Conservation (phyloP, 2,113 vertebrate species). For the Paramisgurnus dabryanus region DNA sequence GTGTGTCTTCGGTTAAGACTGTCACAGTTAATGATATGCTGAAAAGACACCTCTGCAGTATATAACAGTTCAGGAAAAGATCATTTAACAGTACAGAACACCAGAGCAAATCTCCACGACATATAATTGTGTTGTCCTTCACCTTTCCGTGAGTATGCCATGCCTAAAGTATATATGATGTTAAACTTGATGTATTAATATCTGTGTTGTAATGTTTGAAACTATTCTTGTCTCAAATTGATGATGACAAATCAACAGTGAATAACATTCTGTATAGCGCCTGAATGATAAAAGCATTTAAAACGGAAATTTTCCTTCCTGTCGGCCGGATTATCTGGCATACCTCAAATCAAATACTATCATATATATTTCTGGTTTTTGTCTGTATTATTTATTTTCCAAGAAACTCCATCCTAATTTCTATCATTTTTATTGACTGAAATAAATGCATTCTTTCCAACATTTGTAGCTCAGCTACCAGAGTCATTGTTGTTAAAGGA, state of each 20-base stretch:
- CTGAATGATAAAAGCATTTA: neutral
- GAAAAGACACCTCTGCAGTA: neutral
- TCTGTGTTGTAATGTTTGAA: neutral
- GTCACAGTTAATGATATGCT: neutral
- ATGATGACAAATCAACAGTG: neutral
- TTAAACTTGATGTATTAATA: neutral
- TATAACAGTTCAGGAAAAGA: neutral
- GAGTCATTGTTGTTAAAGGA: too few species aligned
- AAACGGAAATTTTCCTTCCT: slow-evolving; percentile 49
- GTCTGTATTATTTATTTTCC: slow-evolving; percentile 58
- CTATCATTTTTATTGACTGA: slow-evolving; percentile 51
- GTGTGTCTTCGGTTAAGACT: neutral
- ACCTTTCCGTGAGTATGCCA: neutral
- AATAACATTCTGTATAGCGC: neutral
- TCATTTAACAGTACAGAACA: too few species aligned
- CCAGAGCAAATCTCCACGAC: too few species aligned
- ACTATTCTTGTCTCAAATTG: neutral
- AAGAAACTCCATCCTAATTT: slow-evolving; percentile 58
- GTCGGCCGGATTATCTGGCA: slow-evolving; percentile 46
- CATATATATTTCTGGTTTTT: slow-evolving; percentile 60
- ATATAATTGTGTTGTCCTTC: neutral
- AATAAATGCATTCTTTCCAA: slow-evolving; percentile 61
- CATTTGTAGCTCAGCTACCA: slow-evolving; percentile 60
- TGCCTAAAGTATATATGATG: neutral
- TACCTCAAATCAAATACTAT: slow-evolving; percentile 57